phyloP scores from a whole-genome alignment of 2,888 invertebrate genomes.

The Sialis lutaria region DNA sequence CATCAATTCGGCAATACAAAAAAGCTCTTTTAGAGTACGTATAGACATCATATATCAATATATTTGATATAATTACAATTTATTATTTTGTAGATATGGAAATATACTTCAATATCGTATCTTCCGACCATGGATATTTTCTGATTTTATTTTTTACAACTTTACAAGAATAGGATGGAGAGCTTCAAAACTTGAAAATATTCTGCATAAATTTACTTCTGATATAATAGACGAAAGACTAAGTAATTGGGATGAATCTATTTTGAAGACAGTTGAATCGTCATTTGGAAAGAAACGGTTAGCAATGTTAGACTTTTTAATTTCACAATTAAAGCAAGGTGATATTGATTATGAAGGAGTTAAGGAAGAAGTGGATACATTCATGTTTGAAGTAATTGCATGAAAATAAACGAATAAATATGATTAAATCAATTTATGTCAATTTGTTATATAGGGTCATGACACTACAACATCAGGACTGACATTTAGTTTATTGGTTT shows the following conservation, averaged over 20 bases:
- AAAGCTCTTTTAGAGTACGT: no score
- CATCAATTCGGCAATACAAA: no score
- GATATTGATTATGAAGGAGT: constrained; percentile 5
- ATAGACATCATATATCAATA: no score
- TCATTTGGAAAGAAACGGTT: constrained; percentile 3
- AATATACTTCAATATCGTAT: no score
- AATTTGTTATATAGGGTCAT: constrained; percentile 16
- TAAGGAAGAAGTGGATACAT: constrained; percentile 7
- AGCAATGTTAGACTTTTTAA: constrained; percentile 6
- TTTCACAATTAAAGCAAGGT: constrained; percentile 1
- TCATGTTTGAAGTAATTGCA: constrained; percentile 7
- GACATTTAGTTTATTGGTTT: constrained; percentile 24
- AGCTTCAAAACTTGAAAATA: constrained; percentile 1
- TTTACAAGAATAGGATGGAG: no score
- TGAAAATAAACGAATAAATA: not conserved
- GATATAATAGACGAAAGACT: constrained; percentile 5
- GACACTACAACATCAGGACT: constrained; percentile 32
- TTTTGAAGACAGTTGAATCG: constrained; percentile 1
- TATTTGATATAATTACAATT: no score
- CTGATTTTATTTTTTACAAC: no score
- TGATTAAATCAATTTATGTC: not conserved
- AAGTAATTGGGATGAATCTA: constrained; percentile 2
- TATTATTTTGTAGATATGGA: no score
- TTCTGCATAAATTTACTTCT: constrained; percentile 5
- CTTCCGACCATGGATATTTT: no score